phyloP scores from a whole-genome alignment of 2,888 invertebrate genomes.

The Rotaria macrura region DNA sequence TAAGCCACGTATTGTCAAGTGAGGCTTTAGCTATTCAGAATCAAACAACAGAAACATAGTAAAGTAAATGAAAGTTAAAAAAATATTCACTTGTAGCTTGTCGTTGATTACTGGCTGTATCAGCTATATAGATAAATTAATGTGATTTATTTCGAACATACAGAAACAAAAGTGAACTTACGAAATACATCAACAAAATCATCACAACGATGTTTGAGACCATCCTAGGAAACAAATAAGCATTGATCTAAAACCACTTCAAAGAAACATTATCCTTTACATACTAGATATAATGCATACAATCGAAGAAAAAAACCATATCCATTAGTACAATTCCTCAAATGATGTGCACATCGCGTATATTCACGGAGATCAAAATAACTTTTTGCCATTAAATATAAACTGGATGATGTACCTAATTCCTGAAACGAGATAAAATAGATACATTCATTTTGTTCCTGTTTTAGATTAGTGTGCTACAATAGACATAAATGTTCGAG shows the following conservation, averaged over 20 bases:
- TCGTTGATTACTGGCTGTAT: neutral
- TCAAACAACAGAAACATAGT: neutral
- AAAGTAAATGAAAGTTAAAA: neutral
- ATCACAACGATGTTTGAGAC: neutral
- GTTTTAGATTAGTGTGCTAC: no score
- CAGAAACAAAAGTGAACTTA: neutral
- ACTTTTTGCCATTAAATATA: slow-evolving; percentile 68
- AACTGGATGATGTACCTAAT: slow-evolving; percentile 36
- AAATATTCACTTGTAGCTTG: neutral
- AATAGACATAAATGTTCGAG: no score
- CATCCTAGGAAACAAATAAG: neutral
- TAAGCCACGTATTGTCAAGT: slow-evolving; percentile 44
- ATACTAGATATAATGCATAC: slow-evolving; percentile 73
- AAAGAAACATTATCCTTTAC: slow-evolving; percentile 56
- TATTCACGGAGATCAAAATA: slow-evolving; percentile 83
- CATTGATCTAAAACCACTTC: neutral
- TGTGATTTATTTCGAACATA: neutral
- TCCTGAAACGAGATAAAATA: neutral
- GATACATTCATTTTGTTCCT: no score
- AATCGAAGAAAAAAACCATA: slow-evolving; percentile 69
- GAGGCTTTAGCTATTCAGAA: slow-evolving; percentile 19
- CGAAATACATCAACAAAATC: slow-evolving; percentile 26
- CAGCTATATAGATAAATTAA: neutral
- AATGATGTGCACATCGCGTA: slow-evolving; percentile 55
- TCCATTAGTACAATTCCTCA: slow-evolving; percentile 39